phyloP scores from a whole-genome alignment of 2,888 invertebrate genomes.

The Bursaphelenchus okinawaensis region DNA sequence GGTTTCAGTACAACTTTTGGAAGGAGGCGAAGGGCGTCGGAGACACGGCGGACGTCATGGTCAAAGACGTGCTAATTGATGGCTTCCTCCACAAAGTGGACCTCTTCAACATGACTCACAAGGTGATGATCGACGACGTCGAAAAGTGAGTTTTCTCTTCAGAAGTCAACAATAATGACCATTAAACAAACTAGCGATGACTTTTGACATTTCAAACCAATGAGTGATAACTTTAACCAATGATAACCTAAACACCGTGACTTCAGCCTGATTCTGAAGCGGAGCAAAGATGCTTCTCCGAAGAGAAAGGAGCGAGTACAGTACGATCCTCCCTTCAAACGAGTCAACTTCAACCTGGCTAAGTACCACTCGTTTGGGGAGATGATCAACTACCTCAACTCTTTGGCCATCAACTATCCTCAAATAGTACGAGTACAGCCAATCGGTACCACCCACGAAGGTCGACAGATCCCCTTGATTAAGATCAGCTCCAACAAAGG shows the following conservation, averaged over 20 bases:
- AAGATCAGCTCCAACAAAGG: constrained; percentile 36
- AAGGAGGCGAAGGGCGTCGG: constrained; percentile 48
- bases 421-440: constrained; percentile 53
- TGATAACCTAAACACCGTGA: too few species aligned
- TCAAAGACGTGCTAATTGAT: constrained; percentile 19
- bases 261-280: constrained; percentile 50
- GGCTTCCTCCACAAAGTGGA: constrained; percentile 33
- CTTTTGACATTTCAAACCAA: too few species aligned
- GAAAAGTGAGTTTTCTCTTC: constrained; percentile 36
- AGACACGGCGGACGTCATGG: constrained; percentile 53
- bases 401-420: constrained; percentile 52
- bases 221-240: too few species aligned
- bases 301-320: constrained; percentile 10
- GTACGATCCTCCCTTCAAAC: constrained; percentile 14
- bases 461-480: constrained; percentile 54
- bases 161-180: not conserved
- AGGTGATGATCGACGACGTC: constrained; percentile 54
- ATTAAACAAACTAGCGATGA: too few species aligned
- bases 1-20: constrained; percentile 49
- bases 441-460: constrained; percentile 57
- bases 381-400: constrained; percentile 55
- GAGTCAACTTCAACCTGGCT: constrained; percentile 47
- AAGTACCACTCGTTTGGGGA: constrained; percentile 55
- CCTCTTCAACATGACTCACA: constrained; percentile 33
- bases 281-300: constrained; percentile 23